A percentile compares a stretch with the other conserved stretches of the same genome.
Evolutionary conservation across 1,140 invertebrate species (phyloP).

Genomic region (Eumaeus atala): DNA sequence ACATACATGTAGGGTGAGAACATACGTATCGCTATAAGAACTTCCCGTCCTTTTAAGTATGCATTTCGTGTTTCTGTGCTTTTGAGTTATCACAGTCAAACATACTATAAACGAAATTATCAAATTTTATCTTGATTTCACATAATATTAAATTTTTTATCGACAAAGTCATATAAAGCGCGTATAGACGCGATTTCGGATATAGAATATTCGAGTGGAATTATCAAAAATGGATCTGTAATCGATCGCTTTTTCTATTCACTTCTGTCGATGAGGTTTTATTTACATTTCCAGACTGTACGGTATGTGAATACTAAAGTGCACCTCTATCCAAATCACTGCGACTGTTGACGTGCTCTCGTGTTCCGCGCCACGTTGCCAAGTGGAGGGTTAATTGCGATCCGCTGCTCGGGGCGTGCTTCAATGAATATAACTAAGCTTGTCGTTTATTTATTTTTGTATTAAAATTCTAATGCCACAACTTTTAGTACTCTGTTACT

Average conservation of each 20-base stretch:
- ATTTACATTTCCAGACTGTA: not conserved
- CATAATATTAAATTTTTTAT: too few species aligned
- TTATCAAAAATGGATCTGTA: not conserved
- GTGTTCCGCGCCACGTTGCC: not conserved
- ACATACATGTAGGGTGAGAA: too few species aligned
- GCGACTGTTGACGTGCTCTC: not conserved
- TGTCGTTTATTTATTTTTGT: too few species aligned
- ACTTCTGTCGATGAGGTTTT: conserved; percentile 4
- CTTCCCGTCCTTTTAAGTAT: too few species aligned
- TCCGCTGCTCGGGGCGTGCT: not conserved
- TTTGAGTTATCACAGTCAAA: too few species aligned
- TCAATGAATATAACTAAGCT: too few species aligned
- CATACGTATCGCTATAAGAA: too few species aligned
- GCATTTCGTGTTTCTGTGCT: too few species aligned
- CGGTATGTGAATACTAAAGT: not conserved
- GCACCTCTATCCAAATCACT: not conserved
- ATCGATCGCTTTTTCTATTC: not conserved
- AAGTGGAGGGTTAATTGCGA: conserved; percentile 2
- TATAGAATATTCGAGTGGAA: not conserved
- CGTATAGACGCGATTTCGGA: not conserved
- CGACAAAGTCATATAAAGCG: not conserved
- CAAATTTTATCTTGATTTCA: too few species aligned
- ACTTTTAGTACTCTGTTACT: too few species aligned
- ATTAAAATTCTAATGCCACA: too few species aligned
- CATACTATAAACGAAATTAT: too few species aligned